Evolutionary conservation across 2,113 vertebrate genomes (phyloP).

Genomic region (Chloropsis hardwickii): DNA sequence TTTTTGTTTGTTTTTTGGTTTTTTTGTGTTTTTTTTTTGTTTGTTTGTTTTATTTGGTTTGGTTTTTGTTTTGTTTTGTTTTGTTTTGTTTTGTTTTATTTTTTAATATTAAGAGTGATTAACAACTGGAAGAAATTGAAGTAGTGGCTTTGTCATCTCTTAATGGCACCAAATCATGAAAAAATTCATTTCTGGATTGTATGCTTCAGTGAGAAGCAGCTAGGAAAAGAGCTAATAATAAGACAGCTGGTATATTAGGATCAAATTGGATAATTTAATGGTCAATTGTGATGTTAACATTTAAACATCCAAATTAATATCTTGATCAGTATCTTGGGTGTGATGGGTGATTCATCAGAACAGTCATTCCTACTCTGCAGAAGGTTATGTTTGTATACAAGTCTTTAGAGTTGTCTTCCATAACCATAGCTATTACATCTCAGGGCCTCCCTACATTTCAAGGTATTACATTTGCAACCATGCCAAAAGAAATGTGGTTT

Average conservation of each 20-base stretch:
- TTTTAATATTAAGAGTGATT: not conserved
- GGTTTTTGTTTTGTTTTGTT: too few species aligned
- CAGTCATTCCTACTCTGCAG: not conserved
- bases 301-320: not conserved
- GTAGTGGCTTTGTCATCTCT: not conserved
- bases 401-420: not conserved
- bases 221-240: not conserved
- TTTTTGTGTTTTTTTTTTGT: too few species aligned
- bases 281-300: not conserved
- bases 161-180: not conserved
- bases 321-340: not conserved
- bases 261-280: not conserved
- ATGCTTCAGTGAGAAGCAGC: not conserved
- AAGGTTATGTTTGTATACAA: not conserved
- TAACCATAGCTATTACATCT: not conserved
- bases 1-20: too few species aligned
- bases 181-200: not conserved
- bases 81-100: not conserved
- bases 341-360: rapidly evolving
- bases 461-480: not conserved
- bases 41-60: too few species aligned
- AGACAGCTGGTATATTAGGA: not conserved
- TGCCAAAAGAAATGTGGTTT: not conserved
- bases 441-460: not conserved
- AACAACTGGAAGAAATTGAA: not conserved